Base-by-base conservation (phyloP, 2,113 vertebrate species). In the Colius striatus region DNA sequence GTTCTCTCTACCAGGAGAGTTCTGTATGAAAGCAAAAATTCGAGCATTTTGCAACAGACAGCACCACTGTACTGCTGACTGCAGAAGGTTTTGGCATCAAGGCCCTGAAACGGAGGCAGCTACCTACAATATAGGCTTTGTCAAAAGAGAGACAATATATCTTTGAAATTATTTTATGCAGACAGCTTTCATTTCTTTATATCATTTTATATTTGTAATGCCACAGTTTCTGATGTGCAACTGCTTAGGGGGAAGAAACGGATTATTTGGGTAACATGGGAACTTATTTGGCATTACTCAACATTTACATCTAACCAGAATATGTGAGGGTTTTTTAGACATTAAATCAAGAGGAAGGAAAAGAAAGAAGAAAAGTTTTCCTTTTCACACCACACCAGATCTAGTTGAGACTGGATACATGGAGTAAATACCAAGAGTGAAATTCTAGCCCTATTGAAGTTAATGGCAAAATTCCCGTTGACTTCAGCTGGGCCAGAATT, bases 391-490 rank as follows among this genome's bases (percentile, higher is more conserved):
- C 71, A 90, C 87, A 94, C 90, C 85, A 96, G 75, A 71, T 96
- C 93, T 93, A 90, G 82, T 30, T 93, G 94, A 93, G 87, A 93
- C 82, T 90, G 87, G 78, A 91, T 95, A 91, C 38, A 90, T 11
- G 78, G 63, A 95, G 48, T 36, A 96, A 97, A 97, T 92, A 94
- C 38, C 75, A 88, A 57, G 90, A 91, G 78, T 94, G 95, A 96
- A 95, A 96, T 92, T 94, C 87, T 95, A 96, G 53, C 85, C 72
- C 75, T 65, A 96, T 90, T 96, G 94, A 97, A 92, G 94, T 96
- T 84, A 84, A 93, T 94, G 95, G 93, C 93, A 91, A 84, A 90
- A 92, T 91, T 97, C 95, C 94, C 72, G 2, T 60, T 92, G 88
- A 88, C 85, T 97, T 96, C 87, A 96, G 29, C 87, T 83, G 75